Percentiles rank a stretch among this genome's conserved stretches.
Conservation (phyloP, 92 coral and sea anemone species). For the Isaurus tuberculatus region DNA sequence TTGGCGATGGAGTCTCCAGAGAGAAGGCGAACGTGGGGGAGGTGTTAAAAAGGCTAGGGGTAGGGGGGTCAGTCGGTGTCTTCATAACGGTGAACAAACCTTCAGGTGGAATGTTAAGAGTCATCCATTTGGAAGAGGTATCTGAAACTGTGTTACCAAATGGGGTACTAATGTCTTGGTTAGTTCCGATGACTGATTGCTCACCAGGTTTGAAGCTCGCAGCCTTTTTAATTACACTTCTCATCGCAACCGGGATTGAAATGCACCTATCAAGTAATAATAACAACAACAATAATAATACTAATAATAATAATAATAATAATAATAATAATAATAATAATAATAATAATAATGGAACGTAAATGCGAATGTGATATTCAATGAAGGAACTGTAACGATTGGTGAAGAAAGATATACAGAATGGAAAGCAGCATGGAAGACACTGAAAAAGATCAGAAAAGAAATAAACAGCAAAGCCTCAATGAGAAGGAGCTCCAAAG, state of each 20-base stretch:
- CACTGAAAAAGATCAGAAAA: no score
- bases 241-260: conserved; percentile 97
- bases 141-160: conserved; percentile 51
- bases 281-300: background rate
- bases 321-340: no score
- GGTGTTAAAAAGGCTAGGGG: conserved; percentile 68
- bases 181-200: conserved; percentile 73
- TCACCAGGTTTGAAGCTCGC: conserved; percentile 81
- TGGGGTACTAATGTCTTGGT: conserved; percentile 51
- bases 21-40: conserved; percentile 80
- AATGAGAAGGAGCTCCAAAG: no score
- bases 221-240: conserved; percentile 91
- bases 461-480: no score
- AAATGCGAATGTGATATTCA: no score
- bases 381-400: no score
- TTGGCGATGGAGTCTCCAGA: conserved; percentile 93
- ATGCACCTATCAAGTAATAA: conserved; percentile 68
- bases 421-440: no score
- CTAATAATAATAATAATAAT: no score
- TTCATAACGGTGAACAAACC: conserved; percentile 74
- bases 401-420: no score
- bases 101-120: conserved; percentile 80
- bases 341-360: no score
- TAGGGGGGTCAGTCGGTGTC: conserved; percentile 84
- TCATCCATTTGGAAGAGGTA: conserved; percentile 62